Evolutionary conservation across 2,797 vertebrate genomes (phyloP), one percentile per base, ranked within the genome.

Genomic region (Onychomys leucogaster): DNA sequence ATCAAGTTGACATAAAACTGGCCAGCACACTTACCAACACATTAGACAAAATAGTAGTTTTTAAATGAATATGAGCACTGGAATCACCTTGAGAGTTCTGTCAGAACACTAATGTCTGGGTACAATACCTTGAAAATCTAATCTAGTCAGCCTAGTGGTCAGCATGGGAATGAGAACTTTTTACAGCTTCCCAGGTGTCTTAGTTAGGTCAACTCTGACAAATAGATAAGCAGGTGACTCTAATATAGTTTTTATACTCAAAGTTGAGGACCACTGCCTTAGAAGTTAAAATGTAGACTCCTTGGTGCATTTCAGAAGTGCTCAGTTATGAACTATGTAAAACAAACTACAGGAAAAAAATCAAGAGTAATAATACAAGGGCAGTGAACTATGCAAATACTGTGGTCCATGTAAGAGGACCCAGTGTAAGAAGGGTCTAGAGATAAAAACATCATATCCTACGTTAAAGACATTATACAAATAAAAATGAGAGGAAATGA

Each of bases 341-440:
- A 86, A 29, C 10, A 80, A 95, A 37, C 27, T 25, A 41, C 17
- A 11, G 14, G 27, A 83, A 80, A 10, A 63, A 52, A 52, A 57
- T 17, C 57, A 21, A 13, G 63, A 57, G 65, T n/a, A 5, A 5
- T 23, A 10, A 13, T 32, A 6, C 6, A 76, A 61, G 37, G 67
- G 17, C 32, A 89, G 41, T 49, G 37, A 29, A 61, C 27, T 4
- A 27, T 63, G 52, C n/a, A 57, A 63, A 81, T 34, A 81, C 5
- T 17, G 0, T 32, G n/a, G 71, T 57, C 1, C 49, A 0, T 34
- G 0, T 57, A 23, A 32, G 43, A 43, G 10, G n/a, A 90, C 11
- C 49, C 78, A 87, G 52, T 17, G 52, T 55, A 55, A 55, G 52
- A 86, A 80, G 78, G 46, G 43, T 25, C 5, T 77, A 29, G 23